Base-by-base conservation (phyloP, 2,113 vertebrate species). In the Irena cyanogastra region DNA sequence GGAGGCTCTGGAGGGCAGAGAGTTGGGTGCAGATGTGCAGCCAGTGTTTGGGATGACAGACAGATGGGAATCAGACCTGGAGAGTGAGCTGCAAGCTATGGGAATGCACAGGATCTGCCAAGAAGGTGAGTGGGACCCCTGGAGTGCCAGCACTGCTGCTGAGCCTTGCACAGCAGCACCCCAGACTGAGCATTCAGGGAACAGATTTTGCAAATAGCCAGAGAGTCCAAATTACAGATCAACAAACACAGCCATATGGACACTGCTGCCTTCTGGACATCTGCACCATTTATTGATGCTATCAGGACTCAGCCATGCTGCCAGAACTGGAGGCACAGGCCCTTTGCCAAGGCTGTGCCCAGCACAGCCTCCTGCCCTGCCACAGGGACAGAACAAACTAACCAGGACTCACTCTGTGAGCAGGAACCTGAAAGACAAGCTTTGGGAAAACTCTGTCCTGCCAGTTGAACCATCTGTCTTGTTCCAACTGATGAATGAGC, bases 221-320 rank as follows among this genome's bases (percentile, higher is more conserved):
- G 1, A n/a, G 54, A 86, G 66, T 80, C 66, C 70, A 90, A 90
- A 85, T 65, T 57, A 57, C 2, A 2, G 66, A 61, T 76, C 90
- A 90, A 57, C 66, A 95, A 76, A 94, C 61, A 56, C 61, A 86
- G 79, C 63, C 96, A 96, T 94, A 91, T 97, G 96, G 90, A 97
- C 63, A 23, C 59, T 95, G 66, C 66, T 94, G 88, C 82, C 82
- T 97, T 65, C 66, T 76, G 94, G 96, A 87, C 75, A 94, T 60
- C 90, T 93, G 85, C 79, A 92, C 23, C 54, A 57, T 76, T 93
- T 85, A 91, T 49, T 96, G 90, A 83, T 77, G 85, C 79, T 92
- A 65, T 92, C 70, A 95, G 81, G 49, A 41, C 39, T 60, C 66
- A 69, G 63, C 57, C 82, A 50, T 0, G 0, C 53, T 95, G 95